Conservation (phyloP, 2,797 vertebrate species). For the Chaunax sp. region DNA sequence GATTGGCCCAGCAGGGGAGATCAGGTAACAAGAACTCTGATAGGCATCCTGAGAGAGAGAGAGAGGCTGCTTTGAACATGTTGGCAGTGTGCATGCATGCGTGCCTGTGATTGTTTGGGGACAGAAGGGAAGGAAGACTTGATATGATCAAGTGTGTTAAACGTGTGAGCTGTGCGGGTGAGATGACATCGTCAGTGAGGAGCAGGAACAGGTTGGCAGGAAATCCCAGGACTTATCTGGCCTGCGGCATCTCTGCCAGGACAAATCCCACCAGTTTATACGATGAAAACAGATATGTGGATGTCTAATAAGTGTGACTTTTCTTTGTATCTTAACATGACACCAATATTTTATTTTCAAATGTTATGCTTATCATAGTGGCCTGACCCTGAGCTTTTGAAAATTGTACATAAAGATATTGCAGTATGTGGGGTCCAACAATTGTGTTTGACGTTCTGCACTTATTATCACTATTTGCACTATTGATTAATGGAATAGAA, state of each 20-base stretch:
- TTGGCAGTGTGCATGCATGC: not conserved
- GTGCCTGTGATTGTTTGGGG: not conserved
- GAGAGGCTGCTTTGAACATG: constrained; percentile 6
- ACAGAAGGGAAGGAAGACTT: too few species aligned
- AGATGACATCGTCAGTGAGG: constrained; percentile 43
- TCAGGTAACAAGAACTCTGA: constrained; percentile 43
- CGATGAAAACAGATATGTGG: constrained; percentile 1
- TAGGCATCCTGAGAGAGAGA: constrained; percentile 29
- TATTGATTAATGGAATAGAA: too few species aligned
- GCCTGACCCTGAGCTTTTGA: too few species aligned
- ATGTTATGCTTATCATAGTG: too few species aligned
- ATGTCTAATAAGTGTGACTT: constrained; percentile 11
- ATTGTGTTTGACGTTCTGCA: too few species aligned
- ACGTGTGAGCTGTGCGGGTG: constrained; percentile 17
- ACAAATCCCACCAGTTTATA: constrained; percentile 14
- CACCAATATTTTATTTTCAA: too few species aligned
- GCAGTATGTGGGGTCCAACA: too few species aligned
- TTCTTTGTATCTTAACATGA: not conserved
- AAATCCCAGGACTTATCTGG: constrained; percentile 59
- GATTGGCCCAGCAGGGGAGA: constrained; percentile 54
- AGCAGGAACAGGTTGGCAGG: constrained; percentile 60
- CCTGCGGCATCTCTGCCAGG: constrained; percentile 23
- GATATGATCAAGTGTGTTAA: constrained; percentile 24
- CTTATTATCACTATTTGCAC: too few species aligned
- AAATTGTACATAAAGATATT: too few species aligned